Evolutionary conservation across 2,888 invertebrate species (phyloP), one percentile per base, ranked within the genome.

Genomic region (Eupithecia insigniata): DNA sequence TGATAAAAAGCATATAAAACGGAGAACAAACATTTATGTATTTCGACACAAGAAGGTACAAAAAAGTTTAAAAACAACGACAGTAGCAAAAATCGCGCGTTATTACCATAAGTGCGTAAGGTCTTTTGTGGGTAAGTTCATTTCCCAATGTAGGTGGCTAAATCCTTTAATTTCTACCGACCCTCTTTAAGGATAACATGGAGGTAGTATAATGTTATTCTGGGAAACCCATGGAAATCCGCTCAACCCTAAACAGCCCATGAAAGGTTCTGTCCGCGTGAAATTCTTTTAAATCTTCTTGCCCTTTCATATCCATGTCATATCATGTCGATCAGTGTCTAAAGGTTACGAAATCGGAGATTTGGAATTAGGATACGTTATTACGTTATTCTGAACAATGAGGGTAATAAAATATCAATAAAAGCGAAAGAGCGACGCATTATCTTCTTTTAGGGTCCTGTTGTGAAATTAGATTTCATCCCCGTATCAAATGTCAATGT

Each of bases 221-320:
- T 64, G 64, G 36, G 64, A n/a, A 51, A 22, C n/a, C 36, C 64
- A 16, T 16, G 16, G 36, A 64, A 22, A 64, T 39, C 36, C 26
- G 64, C 36, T 64, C 64, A 67, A 55, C 67, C 51, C 67, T 36
- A 34, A 67, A 55, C 28, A 18, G 67, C 34, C 16, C 58, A 22
- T 36, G 51, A 36, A 36, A 55, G 36, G 67, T 2, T 28, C 55
- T 55, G 67, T 61, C n/a, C 1, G 64, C 64, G 64, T 34, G 22
- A 18, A 46, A 28, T 66, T 66, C 66, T 66, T 46, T 43, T 43
- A 34, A 61, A 60, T 60, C 61, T n/a, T 16, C 8, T n/a, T 32
- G 46, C 34, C 64, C 64, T 36, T 36, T 64, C 64, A 64, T 39
- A 61, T 61, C 61, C 18, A 22, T 58, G 26, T 58, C 58, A 26